Evolutionary conservation across 2,888 invertebrate genomes (phyloP).

Genomic region (Salticus scenicus): DNA sequence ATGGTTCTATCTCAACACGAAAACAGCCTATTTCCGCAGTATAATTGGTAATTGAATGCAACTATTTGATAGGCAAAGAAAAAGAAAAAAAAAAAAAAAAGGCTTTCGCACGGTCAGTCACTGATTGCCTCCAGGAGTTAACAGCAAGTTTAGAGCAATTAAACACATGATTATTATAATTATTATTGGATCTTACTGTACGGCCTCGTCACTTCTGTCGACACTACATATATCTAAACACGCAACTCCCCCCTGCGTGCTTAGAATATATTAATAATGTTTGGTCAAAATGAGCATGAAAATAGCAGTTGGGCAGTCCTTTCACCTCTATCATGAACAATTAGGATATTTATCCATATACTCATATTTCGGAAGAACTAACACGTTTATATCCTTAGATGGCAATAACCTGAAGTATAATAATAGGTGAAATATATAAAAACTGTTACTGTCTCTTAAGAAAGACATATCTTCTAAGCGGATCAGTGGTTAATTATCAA

Average conservation of each 20-base stretch:
- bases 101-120: conserved; percentile 17
- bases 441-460: too few species aligned
- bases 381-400: background rate
- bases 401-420: too few species aligned
- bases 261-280: conserved; percentile 17
- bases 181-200: conserved; percentile 22
- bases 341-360: conserved; percentile 3
- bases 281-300: background rate
- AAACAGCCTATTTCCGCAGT: background rate
- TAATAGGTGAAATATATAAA: too few species aligned
- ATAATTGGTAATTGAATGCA: background rate
- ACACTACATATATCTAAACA: conserved; percentile 17
- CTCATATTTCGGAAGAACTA: background rate
- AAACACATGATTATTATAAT: conserved; percentile 22
- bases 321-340: conserved; percentile 1
- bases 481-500: too few species aligned
- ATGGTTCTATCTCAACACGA: background rate
- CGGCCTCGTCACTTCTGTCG: conserved; percentile 24
- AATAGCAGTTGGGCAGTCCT: background rate
- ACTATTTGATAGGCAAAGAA: background rate
- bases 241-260: conserved; percentile 5
- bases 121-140: conserved; percentile 16
- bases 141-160: conserved; percentile 12
- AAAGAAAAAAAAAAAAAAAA: too few species aligned
- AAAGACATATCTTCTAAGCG: too few species aligned